Percentiles rank a stretch among this genome's conserved stretches.
Conservation (phyloP, 1,140 invertebrate genomes). For the Zelostemma sp. region DNA sequence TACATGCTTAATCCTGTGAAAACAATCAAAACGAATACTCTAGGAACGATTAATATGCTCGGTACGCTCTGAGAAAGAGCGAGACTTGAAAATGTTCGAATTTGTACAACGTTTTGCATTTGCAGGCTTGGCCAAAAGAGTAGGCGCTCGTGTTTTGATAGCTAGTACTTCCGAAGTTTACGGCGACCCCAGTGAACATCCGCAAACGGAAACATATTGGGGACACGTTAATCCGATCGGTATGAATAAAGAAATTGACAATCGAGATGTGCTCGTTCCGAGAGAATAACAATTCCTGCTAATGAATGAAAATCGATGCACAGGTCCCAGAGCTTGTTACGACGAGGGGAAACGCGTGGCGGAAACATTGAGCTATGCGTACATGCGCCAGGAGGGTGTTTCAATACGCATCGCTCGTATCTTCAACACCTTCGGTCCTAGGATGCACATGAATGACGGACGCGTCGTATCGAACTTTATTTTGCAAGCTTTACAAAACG, state of each 20-base stretch:
- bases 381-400: constrained; percentile 96
- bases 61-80: constrained; percentile 77
- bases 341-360: constrained; percentile 99
- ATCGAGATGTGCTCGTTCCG: no score
- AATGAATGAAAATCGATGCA: neutral
- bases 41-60: constrained; percentile 99
- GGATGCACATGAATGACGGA: constrained; percentile 99
- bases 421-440: constrained; percentile 99
- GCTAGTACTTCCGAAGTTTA: constrained; percentile 99
- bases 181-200: constrained; percentile 97
- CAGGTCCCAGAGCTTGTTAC: constrained; percentile 95
- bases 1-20: constrained; percentile 99
- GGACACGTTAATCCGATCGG: constrained; percentile 99
- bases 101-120: no score
- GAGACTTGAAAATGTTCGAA: no score
- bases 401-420: constrained; percentile 96
- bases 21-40: constrained; percentile 99
- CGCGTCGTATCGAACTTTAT: constrained; percentile 99
- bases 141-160: constrained; percentile 93
- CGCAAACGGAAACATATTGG: constrained; percentile 97
- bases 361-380: constrained; percentile 97
- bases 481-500: constrained; percentile 93
- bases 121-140: constrained; percentile 89
- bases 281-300: no score
- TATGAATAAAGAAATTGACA: constrained; percentile 54